Evolutionary conservation across 2,888 invertebrate genomes (phyloP), one percentile per base, ranked within the genome.

Genomic region (Acrobasis repandana): DNA sequence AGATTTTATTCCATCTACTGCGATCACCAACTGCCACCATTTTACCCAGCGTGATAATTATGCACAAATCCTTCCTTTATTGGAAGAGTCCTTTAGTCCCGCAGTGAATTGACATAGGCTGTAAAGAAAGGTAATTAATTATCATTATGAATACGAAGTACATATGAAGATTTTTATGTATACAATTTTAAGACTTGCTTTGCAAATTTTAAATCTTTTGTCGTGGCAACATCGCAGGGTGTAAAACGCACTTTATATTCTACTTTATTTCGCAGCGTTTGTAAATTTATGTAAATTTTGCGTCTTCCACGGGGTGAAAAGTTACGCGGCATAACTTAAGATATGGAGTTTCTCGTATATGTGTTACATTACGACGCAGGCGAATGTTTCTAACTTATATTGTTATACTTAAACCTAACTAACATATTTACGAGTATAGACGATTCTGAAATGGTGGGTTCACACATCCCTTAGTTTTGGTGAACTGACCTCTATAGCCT

Each of bases 201-300:
- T n/a, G n/a, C 9, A 36, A 36, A 9, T 36, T 10, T 36, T 38
- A 2, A 11, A 43, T 28, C 6, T 15, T 46, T 46, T 14, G 15
- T 56, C 46, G 46, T 28, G 0, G 14, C 9, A 20, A 36, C 16
- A 36, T 58, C 58, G 58, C 16, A 14, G 2, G 9, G 48, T 58
- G 38, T 50, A 58, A 58, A 58, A 28, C 74, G 52, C 80, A 86
- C 66, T 86, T 54, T 88, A 88, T 88, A 79, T 67, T 76, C 76
- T 83, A 89, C 87, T 91, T 91, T 91, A 90, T 91, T 90, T 90
- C 81, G 82, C 77, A 70, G 83, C 80, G 85, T 91, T 91, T 89
- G 89, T 88, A 89, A 91, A 91, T 91, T 91, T 91, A 91, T 91
- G 91, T 88, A 90, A 91, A 91, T 91, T 89, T 87, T 85, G 82